Evolutionary conservation across 2,888 invertebrate species (phyloP).

Genomic region (Agrochola macilenta): DNA sequence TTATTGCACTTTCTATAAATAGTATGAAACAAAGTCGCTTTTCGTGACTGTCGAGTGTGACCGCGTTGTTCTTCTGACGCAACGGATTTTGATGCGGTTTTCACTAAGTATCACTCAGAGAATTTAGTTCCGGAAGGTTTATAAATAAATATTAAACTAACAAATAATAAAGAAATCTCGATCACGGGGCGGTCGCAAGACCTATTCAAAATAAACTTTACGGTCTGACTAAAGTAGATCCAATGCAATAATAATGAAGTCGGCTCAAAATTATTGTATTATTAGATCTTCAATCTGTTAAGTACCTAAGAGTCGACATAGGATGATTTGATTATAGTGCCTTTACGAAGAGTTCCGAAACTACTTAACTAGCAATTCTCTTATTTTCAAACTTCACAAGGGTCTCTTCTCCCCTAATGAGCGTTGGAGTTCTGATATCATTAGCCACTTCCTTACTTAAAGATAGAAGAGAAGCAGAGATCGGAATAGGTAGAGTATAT

Average conservation of each 20-base stretch:
- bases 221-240: neutral
- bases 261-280: neutral
- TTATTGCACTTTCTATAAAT: neutral
- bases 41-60: too few species aligned
- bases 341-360: neutral
- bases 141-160: too few species aligned
- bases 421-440: conserved; percentile 4
- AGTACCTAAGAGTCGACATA: neutral
- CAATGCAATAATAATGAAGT: too few species aligned
- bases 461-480: too few species aligned
- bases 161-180: too few species aligned
- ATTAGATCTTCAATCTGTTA: neutral
- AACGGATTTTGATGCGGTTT: too few species aligned
- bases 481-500: too few species aligned
- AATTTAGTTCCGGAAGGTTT: too few species aligned
- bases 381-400: neutral
- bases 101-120: too few species aligned
- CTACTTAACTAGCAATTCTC: neutral
- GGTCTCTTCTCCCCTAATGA: neutral
- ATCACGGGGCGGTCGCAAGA: too few species aligned
- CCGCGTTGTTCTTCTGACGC: too few species aligned
- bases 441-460: conserved; percentile 44
- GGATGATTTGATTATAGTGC: neutral
- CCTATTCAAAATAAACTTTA: neutral
- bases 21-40: too few species aligned